Conservation (phyloP, 2,888 invertebrate species). For the Phaonia tiefii region DNA sequence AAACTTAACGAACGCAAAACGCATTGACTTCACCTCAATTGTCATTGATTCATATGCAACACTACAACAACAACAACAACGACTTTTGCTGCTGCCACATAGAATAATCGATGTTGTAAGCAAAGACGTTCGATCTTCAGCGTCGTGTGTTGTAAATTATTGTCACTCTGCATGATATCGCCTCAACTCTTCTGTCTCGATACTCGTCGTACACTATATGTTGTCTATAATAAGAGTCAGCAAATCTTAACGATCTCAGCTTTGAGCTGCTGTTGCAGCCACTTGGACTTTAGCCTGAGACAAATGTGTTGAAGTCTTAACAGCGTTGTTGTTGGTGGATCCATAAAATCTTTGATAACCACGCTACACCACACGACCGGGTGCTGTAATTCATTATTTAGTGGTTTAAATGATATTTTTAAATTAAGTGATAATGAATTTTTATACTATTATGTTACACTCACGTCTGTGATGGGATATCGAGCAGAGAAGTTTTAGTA, state of each 20-base stretch:
- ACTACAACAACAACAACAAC: not conserved
- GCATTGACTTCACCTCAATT: conserved; percentile 12
- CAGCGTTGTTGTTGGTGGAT: not conserved
- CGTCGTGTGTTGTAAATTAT: conserved; percentile 36
- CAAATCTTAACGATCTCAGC: conserved; percentile 43
- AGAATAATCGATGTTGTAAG: not conserved
- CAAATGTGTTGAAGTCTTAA: conserved; percentile 8
- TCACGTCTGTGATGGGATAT: too few species aligned
- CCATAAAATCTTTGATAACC: conserved; percentile 24
- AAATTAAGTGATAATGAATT: conserved; percentile 51
- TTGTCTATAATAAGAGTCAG: conserved; percentile 48
- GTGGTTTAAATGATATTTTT: conserved; percentile 35
- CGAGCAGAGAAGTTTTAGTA: too few species aligned
- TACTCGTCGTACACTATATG: not conserved
- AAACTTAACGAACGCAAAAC: conserved; percentile 9
- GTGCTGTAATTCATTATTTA: conserved; percentile 2
- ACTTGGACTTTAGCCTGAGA: not conserved
- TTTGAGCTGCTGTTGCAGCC: not conserved
- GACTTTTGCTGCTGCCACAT: not conserved
- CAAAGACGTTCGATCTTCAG: not conserved
- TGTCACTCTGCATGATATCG: conserved; percentile 50
- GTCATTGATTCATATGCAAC: conserved; percentile 24
- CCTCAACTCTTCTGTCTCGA: not conserved
- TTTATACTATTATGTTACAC: too few species aligned
- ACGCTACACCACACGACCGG: not conserved